Percentiles rank a stretch among this genome's conserved stretches.
These are phyloP conservation scores for Poeciliopsis occidentalis DNA, from an alignment of 2,113 vertebrate genomes.

Conservation along the genomic window DNA sequence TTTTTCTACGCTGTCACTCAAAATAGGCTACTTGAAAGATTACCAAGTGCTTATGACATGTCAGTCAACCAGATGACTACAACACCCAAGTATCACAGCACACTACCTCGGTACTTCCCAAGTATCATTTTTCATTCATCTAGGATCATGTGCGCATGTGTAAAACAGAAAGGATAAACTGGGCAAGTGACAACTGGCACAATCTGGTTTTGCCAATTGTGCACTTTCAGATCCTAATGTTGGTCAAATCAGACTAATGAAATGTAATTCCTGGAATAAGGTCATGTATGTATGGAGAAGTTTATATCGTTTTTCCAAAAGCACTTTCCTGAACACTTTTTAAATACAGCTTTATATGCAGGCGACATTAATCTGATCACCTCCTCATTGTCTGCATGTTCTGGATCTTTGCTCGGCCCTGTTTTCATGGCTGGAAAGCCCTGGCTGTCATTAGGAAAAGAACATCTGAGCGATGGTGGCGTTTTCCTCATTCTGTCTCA, in stretches of 20 bases:
- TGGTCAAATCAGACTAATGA: not conserved
- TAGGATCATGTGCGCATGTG: constrained; percentile 11
- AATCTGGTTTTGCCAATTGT: constrained; percentile 1
- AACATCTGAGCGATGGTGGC: not conserved
- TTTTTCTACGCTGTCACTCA: constrained; percentile 5
- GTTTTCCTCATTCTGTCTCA: constrained; percentile 38
- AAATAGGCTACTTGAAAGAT: constrained; percentile 36
- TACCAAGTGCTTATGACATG: constrained; percentile 37
- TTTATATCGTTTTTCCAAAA: too few species aligned
- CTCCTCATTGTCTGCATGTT: not conserved
- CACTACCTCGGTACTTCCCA: constrained; percentile 13
- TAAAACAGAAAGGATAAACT: constrained; percentile 3
- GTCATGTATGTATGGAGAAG: too few species aligned
- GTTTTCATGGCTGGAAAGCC: not conserved
- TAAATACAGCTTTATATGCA: too few species aligned
- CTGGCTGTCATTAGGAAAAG: not conserved
- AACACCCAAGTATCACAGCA: constrained; percentile 6
- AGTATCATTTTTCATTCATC: not conserved
- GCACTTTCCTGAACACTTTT: too few species aligned
- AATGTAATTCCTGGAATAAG: not conserved
- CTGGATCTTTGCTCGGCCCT: not conserved
- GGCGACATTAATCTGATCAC: not conserved
- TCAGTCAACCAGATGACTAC: constrained; percentile 26
- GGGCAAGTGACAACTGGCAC: not conserved
- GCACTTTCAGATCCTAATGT: constrained; percentile 3